Evolutionary conservation across 2,888 invertebrate species (phyloP), one percentile per base, ranked within the genome.

Genomic region (Chalcis sispes): DNA sequence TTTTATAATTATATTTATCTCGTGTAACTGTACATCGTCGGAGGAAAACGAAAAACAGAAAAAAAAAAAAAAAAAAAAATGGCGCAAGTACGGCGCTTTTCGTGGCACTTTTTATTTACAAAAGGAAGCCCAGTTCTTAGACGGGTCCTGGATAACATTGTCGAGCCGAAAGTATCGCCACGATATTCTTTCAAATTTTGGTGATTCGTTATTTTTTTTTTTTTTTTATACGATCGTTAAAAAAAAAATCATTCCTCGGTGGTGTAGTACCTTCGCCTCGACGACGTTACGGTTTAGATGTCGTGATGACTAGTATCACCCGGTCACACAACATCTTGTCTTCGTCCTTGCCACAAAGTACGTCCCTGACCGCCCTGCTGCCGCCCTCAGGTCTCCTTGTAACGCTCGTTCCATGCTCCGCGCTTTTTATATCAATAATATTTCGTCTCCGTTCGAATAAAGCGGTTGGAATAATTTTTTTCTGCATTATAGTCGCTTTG

Each of bases 321-420:
- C 13, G 40, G 54, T 75, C 65, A 72, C 65, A 40, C 67, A 23
- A 4, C 62, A 72, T 71, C 48, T 65, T 40, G 25, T 18, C 65
- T 77, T 77, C 79, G 83, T 83, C 84, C 81, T 85, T 86, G 85
- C 87, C 86, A 87, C 86, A 87, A 87, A 87, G 87, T 87, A 87
- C 87, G 82, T 84, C 85, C 85, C 85, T 87, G 87, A 86, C 84
- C 86, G 85, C 87, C 83, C 86, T 84, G 81, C 82, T 86, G 87
- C 86, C 86, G 85, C 85, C 82, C 82, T 81, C 86, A 85, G 86
- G 86, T 86, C 80, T 81, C 84, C 85, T 80, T 82, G 82, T 77
- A 82, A 77, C 80, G 79, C 82, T 83, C 85, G 81, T 79, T 85
- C 85, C 86, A 82, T 85, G 83, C 85, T 85, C 86, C 86, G 81